Evolutionary conservation across 2,888 invertebrate genomes (phyloP).

Genomic region (Syritta pipiens): DNA sequence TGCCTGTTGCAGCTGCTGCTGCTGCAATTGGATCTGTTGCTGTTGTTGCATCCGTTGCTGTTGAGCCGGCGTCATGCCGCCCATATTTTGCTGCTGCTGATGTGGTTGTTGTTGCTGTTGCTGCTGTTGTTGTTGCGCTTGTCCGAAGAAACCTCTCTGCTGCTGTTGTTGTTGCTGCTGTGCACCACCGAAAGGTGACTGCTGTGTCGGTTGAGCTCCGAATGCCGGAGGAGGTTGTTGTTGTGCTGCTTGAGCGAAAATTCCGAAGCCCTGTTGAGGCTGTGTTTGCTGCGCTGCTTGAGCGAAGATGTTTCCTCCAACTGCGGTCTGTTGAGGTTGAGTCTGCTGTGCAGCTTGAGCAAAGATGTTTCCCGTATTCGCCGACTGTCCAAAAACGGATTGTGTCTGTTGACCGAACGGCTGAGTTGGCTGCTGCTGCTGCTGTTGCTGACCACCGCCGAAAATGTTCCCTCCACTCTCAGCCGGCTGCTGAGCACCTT

Average conservation of each 20-base stretch:
- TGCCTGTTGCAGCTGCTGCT: constrained; percentile 20
- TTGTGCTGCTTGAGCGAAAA: constrained; percentile 56
- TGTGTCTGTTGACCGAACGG: constrained; percentile 19
- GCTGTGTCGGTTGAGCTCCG: constrained; percentile 27
- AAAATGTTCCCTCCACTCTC: constrained; percentile 26
- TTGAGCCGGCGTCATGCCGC: no score
- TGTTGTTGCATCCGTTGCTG: constrained; percentile 52
- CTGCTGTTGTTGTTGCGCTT: constrained; percentile 54
- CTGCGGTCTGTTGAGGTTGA: constrained; percentile 39
- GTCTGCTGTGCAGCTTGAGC: constrained; percentile 59
- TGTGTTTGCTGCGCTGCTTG: constrained; percentile 52
- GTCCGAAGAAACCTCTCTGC: constrained; percentile 40
- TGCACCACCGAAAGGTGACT: constrained; percentile 26
- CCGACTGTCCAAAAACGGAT: constrained; percentile 34
- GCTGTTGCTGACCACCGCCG: constrained; percentile 40
- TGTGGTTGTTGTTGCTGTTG: constrained; percentile 52
- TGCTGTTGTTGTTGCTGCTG: constrained; percentile 52
- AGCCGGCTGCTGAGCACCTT: constrained; percentile 47
- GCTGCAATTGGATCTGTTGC: constrained; percentile 1
- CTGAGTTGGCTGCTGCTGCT: constrained; percentile 49
- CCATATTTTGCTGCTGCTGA: no score
- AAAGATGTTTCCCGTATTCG: constrained; percentile 40
- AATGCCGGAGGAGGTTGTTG: constrained; percentile 40
- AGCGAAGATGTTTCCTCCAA: constrained; percentile 71
- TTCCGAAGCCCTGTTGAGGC: constrained; percentile 31